A percentile compares a stretch with the other conserved stretches of the same genome.
Conservation (phyloP, 2,888 invertebrate species). For the Hoplodrina blanda region DNA sequence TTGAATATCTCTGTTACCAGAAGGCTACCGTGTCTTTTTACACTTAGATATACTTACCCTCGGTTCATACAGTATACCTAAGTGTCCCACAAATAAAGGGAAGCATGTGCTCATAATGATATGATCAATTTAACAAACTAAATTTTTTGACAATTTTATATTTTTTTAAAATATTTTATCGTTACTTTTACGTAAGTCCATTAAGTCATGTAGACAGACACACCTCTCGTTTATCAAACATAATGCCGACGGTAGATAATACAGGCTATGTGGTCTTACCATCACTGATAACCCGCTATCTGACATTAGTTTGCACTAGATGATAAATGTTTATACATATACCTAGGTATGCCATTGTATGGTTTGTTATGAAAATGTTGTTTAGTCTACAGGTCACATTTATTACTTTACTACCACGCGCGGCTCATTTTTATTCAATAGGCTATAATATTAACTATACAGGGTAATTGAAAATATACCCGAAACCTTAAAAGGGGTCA, state of each 20-base stretch:
- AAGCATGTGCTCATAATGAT: background rate
- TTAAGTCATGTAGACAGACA: conserved; percentile 25
- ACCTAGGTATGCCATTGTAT: conserved; percentile 18
- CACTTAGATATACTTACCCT: no score
- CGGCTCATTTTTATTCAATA: background rate
- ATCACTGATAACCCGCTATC: conserved; percentile 45
- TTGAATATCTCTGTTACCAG: no score
- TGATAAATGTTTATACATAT: conserved; percentile 32
- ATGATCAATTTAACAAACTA: no score
- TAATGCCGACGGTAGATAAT: conserved; percentile 30
- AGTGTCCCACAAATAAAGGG: background rate
- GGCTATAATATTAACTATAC: no score
- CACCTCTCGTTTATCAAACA: conserved; percentile 48
- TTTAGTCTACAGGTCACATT: conserved; percentile 14
- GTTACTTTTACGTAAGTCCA: conserved; percentile 14
- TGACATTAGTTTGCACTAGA: conserved; percentile 27
- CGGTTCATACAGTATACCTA: no score
- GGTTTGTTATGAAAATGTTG: conserved; percentile 22
- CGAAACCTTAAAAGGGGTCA: no score
- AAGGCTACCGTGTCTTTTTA: no score
- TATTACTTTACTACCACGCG: background rate
- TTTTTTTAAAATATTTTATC: no score
- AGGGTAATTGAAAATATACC: no score
- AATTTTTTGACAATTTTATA: no score
- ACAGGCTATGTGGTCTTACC: conserved; percentile 30